Evolutionary conservation across 2,797 vertebrate genomes (phyloP), one percentile per base, ranked within the genome.

Genomic region (Takifugu ocellatus): DNA sequence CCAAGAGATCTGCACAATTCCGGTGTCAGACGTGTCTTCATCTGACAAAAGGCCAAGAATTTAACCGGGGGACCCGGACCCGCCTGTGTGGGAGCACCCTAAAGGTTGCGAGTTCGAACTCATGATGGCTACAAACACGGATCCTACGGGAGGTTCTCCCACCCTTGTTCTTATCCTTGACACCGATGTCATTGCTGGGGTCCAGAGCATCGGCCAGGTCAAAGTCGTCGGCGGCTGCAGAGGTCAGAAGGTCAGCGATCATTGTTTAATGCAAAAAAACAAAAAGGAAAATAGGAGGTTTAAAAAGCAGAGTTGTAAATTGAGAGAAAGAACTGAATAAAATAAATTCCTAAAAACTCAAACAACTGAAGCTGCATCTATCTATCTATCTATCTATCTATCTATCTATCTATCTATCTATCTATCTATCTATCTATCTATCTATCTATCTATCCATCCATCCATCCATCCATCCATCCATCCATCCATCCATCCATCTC

Each of bases 151-250:
- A 47, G 47, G 50, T 31, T 31, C 49, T 17, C 42, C 33, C 51
- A 79, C 85, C 56, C 49, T 80, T 75, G 63, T 84, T 85, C 61
- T 84, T 87, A 54, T 81, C 85, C 27, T 86, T 90, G 21, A 54
- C 78, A 51, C 45, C 59, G 33, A 83, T 75, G 68, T 94, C 90
- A 5, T 94, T 93, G 45, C 49, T 83, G 55, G 91, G 88, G 73
- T 92, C 83, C 62, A 96, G 59, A 46, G 93, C 95, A 77, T 98
- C 96, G 16, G 63, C 14, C 71, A 97, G 88, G 82, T 93, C 66
- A 0, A 97, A 76, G 36, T 81, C 92, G 60, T 39, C 64, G 25
- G 43, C 17, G 66, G 59, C 88, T 82, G 69, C 65, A 79, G 65
- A 78, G 39, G 68, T 79, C 50, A 65, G 59, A 74, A 70, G 58